These are phyloP conservation scores for Apotomis betuletana DNA, from an alignment of 2,888 invertebrate genomes.

Conservation along the genomic window DNA sequence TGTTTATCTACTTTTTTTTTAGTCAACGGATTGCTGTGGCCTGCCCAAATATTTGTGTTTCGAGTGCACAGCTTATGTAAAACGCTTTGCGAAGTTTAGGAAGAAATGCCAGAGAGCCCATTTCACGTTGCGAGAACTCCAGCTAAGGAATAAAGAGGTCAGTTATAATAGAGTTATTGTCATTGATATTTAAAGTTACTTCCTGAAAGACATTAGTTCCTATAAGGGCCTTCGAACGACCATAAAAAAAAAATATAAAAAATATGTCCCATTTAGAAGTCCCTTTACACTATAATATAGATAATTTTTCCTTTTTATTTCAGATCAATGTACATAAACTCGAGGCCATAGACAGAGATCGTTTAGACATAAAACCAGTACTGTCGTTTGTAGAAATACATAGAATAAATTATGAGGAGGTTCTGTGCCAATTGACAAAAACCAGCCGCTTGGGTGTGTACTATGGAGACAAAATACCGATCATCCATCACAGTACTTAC, in stretches of 20 bases:
- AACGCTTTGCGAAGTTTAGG: conserved; percentile 63
- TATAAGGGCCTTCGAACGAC: no score
- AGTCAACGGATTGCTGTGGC: conserved; percentile 62
- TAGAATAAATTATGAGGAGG: conserved; percentile 59
- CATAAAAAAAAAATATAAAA: no score
- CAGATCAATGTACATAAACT: conserved; percentile 65
- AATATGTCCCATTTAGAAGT: no score
- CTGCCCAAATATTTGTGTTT: conserved; percentile 71
- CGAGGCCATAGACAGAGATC: conserved; percentile 54
- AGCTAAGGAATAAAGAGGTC: conserved; percentile 67
- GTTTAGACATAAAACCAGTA: conserved; percentile 56
- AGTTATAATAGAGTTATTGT: conserved; percentile 8
- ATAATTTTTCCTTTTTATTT: conserved; percentile 43
- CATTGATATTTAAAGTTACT: no score
- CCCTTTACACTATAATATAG: no score
- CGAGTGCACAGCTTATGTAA: conserved; percentile 64
- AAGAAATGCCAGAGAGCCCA: conserved; percentile 71
- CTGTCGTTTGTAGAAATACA: conserved; percentile 59
- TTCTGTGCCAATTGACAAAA: conserved; percentile 64
- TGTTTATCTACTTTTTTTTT: conserved; percentile 47
- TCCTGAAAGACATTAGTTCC: no score
- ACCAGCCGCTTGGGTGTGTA: conserved; percentile 52
- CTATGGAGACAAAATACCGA: conserved; percentile 52
- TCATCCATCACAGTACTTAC: conserved; percentile 61
- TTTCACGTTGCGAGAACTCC: conserved; percentile 65